A percentile compares a stretch with the other conserved stretches of the same genome.
Conservation (phyloP, 2,113 vertebrate genomes). For the Aegypius monachus region DNA sequence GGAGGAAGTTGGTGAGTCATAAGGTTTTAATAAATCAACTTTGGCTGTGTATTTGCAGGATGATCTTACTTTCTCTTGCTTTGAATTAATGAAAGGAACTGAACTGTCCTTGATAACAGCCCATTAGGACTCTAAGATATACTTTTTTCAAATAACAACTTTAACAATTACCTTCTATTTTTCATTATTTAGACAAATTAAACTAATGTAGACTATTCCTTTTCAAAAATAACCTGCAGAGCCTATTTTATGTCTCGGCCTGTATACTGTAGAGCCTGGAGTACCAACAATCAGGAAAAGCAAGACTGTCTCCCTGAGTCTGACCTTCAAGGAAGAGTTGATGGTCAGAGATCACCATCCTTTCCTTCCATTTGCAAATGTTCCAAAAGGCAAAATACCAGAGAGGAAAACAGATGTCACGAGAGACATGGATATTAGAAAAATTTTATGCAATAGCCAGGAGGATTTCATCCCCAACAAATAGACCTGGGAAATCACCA, state of each 20-base stretch:
- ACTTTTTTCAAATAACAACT: neutral
- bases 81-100: neutral
- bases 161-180: neutral
- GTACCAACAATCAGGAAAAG: neutral
- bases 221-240: neutral
- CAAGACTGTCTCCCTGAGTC: neutral
- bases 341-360: neutral
- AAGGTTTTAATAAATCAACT: neutral
- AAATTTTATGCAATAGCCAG: neutral
- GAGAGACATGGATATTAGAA: neutral
- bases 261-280: neutral
- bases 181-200: neutral
- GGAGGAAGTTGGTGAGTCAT: constrained; percentile 12
- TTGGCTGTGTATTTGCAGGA: neutral
- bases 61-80: neutral
- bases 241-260: neutral
- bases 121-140: neutral
- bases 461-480: neutral
- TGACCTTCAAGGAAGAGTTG: neutral
- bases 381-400: neutral
- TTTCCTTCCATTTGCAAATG: neutral
- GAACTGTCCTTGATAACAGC: neutral
- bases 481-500: neutral
- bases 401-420: neutral
- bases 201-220: neutral